Evolutionary conservation across 2,797 vertebrate genomes (phyloP).

Genomic region (Nyctalus aviator): DNA sequence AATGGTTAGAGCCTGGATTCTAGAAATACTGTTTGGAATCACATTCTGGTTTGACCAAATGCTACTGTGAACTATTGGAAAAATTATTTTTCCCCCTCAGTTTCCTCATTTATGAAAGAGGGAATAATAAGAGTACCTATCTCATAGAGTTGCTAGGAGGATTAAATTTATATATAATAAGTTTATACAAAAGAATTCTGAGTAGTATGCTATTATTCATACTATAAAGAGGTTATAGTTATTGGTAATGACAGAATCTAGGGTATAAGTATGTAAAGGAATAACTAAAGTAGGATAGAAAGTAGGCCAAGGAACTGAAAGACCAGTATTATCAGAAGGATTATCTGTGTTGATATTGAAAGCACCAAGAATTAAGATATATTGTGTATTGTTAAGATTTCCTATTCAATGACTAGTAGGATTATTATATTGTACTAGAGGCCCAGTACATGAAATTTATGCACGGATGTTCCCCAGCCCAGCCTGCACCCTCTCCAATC

Average conservation of each 20-base stretch:
- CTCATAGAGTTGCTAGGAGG: background rate
- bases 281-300: background rate
- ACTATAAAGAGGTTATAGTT: background rate
- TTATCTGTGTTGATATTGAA: background rate
- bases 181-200: background rate
- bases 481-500: no score
- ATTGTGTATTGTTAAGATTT: slow-evolving; percentile 42
- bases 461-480: no score
- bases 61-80: background rate
- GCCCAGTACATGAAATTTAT: no score
- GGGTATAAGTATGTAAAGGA: background rate
- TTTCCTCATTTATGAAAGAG: background rate
- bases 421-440: slow-evolving; percentile 14
- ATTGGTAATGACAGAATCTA: slow-evolving; percentile 53
- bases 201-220: background rate
- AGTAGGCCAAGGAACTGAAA: slow-evolving; percentile 46
- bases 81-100: background rate
- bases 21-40: background rate
- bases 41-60: slow-evolving; percentile 22
- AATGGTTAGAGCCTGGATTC: background rate
- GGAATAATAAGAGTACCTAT: background rate
- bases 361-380: slow-evolving; percentile 56
- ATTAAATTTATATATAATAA: background rate
- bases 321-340: background rate
- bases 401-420: background rate